A percentile compares a stretch with the other conserved stretches of the same genome.
These are phyloP conservation scores for Drosophila willistoni DNA, from an alignment of 1,140 invertebrate species.

Conservation along the genomic window DNA sequence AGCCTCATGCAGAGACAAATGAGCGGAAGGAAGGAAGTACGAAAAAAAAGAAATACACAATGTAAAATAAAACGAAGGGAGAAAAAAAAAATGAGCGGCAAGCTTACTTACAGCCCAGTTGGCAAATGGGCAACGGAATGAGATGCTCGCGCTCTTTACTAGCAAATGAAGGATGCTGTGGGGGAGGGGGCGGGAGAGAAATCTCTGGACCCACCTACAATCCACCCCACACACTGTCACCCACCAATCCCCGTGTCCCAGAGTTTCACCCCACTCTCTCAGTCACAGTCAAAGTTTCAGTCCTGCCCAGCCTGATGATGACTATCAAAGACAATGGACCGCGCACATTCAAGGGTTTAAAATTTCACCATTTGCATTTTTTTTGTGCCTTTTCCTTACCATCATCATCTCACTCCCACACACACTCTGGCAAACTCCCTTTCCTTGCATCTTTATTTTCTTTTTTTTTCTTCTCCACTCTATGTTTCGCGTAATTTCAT, in stretches of 20 bases:
- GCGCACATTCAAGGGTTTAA: slow-evolving; percentile 78
- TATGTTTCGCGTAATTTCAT: slow-evolving; percentile 70
- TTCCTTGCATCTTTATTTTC: neutral
- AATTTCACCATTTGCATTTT: slow-evolving; percentile 79
- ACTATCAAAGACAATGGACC: slow-evolving; percentile 75
- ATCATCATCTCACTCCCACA: too few species aligned
- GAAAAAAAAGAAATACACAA: slow-evolving; percentile 30
- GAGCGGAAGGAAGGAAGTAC: slow-evolving; percentile 65
- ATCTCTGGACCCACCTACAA: neutral
- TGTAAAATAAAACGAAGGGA: slow-evolving; percentile 34
- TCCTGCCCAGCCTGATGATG: slow-evolving; percentile 20
- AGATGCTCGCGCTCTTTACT: slow-evolving; percentile 19
- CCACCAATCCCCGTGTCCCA: neutral
- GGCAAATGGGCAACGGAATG: slow-evolving; percentile 67
- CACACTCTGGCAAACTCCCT: neutral
- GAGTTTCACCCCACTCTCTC: neutral
- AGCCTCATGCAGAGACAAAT: slow-evolving; percentile 60
- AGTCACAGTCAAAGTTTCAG: slow-evolving; percentile 2
- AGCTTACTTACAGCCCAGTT: slow-evolving; percentile 81
- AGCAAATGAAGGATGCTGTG: slow-evolving; percentile 2
- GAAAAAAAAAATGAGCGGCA: slow-evolving; percentile 45
- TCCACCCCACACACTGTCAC: too few species aligned
- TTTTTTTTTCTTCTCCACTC: slow-evolving; percentile 1
- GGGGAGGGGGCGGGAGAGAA: too few species aligned
- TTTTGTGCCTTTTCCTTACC: neutral